phyloP scores from a whole-genome alignment of 2,797 vertebrate species.

The Pseudotriccus pelzelni region DNA sequence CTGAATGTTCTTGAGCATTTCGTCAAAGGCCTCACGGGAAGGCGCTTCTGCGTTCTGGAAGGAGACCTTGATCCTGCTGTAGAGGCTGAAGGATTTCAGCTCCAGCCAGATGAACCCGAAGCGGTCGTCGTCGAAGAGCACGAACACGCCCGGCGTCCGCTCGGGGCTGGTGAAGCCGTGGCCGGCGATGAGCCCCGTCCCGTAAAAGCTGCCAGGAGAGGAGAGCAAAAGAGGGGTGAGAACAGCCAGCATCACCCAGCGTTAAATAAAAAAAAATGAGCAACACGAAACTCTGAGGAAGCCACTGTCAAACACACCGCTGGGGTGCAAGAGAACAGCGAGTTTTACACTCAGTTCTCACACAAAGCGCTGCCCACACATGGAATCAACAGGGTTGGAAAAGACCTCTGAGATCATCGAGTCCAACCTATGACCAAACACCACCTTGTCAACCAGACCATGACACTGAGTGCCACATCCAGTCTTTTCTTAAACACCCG shows the following conservation, averaged over 20 bases:
- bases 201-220: conserved; percentile 84
- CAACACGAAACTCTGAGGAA: neutral
- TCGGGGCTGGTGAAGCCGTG: conserved; percentile 97
- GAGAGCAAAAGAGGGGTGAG: neutral
- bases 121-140: conserved; percentile 92
- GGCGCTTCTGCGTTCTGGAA: conserved; percentile 90
- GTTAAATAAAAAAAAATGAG: too few relatives aligned
- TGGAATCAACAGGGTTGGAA: neutral
- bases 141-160: conserved; percentile 91
- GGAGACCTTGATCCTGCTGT: conserved; percentile 92
- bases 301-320: fast-evolving
- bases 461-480: neutral
- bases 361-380: neutral
- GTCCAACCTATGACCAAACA: neutral
- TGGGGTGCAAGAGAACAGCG: fast-evolving
- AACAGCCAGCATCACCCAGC: fast-evolving
- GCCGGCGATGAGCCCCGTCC: conserved; percentile 94
- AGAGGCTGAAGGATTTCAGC: conserved; percentile 96
- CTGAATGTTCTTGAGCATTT: conserved; percentile 97
- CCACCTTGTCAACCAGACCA: neutral
- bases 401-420: neutral
- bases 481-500: neutral
- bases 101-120: conserved; percentile 99
- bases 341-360: neutral
- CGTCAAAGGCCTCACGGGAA: conserved; percentile 89